Percentiles rank a stretch among this genome's conserved stretches.
phyloP scores from a whole-genome alignment of 35 echinoderm and acorn worm genomes.

The Strongylocentrotus purpuratus region DNA sequence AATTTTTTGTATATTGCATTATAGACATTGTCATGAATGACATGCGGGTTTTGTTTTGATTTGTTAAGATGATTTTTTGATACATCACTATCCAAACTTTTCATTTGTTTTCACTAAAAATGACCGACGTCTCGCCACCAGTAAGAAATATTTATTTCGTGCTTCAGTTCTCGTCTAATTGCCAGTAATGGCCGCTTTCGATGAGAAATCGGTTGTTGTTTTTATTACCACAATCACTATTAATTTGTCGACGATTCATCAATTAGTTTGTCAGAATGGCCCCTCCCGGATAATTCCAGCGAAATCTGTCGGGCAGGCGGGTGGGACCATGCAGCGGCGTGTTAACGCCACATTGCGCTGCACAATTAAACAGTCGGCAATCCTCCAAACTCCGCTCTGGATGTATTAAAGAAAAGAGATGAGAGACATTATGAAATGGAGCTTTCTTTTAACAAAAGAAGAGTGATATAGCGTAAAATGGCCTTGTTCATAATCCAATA shows the following conservation, averaged over 20 bases:
- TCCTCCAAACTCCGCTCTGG: background rate
- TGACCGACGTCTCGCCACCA: background rate
- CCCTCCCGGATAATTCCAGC: background rate
- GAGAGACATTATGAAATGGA: conserved; percentile 11
- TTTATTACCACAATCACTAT: background rate
- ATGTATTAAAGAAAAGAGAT: background rate
- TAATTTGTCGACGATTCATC: conserved; percentile 4
- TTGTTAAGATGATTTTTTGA: background rate
- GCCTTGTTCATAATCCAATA: conserved; percentile 52
- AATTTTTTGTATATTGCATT: background rate
- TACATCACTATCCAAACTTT: background rate
- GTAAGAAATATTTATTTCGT: background rate
- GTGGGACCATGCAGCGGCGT: background rate
- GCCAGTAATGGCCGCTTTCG: background rate
- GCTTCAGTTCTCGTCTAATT: background rate
- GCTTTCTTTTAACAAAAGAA: conserved; percentile 29
- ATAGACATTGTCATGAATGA: background rate
- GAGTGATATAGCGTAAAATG: conserved; percentile 39
- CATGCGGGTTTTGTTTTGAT: background rate
- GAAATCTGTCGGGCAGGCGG: background rate
- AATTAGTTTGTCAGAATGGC: background rate
- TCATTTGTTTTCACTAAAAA: background rate
- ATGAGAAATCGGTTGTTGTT: background rate
- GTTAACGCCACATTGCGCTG: background rate
- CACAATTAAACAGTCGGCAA: conserved; percentile 35